A percentile compares a stretch with the other conserved stretches of the same genome.
Conservation (phyloP, 2,888 invertebrate genomes). For the Lithophane socia region DNA sequence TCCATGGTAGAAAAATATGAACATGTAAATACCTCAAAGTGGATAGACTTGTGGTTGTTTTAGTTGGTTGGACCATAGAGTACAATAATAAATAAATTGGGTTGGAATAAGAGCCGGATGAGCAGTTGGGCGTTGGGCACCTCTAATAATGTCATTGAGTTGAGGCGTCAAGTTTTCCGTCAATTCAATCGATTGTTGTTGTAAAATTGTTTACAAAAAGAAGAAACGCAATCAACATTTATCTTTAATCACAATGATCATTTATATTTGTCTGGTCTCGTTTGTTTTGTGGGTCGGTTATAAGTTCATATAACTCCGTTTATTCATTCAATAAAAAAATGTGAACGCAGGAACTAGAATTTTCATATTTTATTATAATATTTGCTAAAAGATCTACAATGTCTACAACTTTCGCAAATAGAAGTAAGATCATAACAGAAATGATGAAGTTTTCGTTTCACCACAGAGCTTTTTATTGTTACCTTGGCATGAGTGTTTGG, state of each 20-base stretch:
- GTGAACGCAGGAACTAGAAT: slow-evolving; percentile 30
- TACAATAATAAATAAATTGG: too few relatives aligned
- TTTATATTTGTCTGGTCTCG: slow-evolving; percentile 47
- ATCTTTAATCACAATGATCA: slow-evolving; percentile 40
- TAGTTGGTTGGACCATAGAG: neutral
- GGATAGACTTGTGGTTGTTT: neutral
- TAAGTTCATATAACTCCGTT: slow-evolving; percentile 42
- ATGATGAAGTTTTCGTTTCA: slow-evolving; percentile 91
- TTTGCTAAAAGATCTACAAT: slow-evolving; percentile 49
- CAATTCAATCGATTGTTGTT: slow-evolving; percentile 51
- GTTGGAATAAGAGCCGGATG: neutral
- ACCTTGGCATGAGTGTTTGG: slow-evolving; percentile 95
- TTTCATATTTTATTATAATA: slow-evolving; percentile 17
- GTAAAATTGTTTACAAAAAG: slow-evolving; percentile 56
- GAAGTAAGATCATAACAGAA: slow-evolving; percentile 77
- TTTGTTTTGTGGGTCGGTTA: slow-evolving; percentile 47
- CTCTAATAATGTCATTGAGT: slow-evolving; percentile 25
- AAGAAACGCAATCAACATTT: slow-evolving; percentile 2
- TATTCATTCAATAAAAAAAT: slow-evolving; percentile 31
- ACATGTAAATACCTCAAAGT: neutral
- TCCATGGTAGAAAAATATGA: neutral
- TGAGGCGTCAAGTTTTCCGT: slow-evolving; percentile 36
- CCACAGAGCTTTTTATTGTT: slow-evolving; percentile 95
- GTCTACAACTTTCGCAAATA: slow-evolving; percentile 67
- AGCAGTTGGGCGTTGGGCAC: neutral